Evolutionary conservation across 2,113 vertebrate genomes (phyloP).

Genomic region (Gasterosteus nipponicus): DNA sequence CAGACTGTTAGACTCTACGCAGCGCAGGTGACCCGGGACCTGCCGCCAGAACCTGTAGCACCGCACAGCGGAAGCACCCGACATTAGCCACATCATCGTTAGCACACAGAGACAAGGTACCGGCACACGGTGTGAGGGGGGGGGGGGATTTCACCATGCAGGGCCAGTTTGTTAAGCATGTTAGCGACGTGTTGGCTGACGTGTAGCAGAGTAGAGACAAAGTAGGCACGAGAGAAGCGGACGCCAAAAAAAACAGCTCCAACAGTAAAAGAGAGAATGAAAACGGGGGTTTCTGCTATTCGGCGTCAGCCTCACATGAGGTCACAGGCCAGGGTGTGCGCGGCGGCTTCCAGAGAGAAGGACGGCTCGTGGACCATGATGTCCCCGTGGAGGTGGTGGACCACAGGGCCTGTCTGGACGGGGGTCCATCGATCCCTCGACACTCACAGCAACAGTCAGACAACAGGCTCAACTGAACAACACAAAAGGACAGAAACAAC

Average conservation of each 20-base stretch:
- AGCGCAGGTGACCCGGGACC: constrained; percentile 91
- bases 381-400: constrained; percentile 95
- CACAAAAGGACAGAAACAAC: background rate
- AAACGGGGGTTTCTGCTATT: constrained; percentile 14
- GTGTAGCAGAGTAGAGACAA: background rate
- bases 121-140: background rate
- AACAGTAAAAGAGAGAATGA: background rate
- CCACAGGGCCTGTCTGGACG: constrained; percentile 92
- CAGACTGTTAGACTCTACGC: constrained; percentile 89
- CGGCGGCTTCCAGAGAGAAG: constrained; percentile 83
- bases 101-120: constrained; percentile 16
- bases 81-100: constrained; percentile 37
- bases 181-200: constrained; percentile 2
- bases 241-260: background rate
- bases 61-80: constrained; percentile 62
- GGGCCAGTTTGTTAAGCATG: constrained; percentile 30
- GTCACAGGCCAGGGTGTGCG: constrained; percentile 85
- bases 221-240: background rate
- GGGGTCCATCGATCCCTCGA: constrained; percentile 85
- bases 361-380: constrained; percentile 93
- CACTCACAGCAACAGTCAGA: constrained; percentile 90
- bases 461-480: constrained; percentile 87
- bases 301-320: constrained; percentile 87
- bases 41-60: constrained; percentile 95
- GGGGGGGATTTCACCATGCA: constrained; percentile 15